phyloP scores from a whole-genome alignment of 2,797 vertebrate genomes.

The Lateolabrax maculatus region DNA sequence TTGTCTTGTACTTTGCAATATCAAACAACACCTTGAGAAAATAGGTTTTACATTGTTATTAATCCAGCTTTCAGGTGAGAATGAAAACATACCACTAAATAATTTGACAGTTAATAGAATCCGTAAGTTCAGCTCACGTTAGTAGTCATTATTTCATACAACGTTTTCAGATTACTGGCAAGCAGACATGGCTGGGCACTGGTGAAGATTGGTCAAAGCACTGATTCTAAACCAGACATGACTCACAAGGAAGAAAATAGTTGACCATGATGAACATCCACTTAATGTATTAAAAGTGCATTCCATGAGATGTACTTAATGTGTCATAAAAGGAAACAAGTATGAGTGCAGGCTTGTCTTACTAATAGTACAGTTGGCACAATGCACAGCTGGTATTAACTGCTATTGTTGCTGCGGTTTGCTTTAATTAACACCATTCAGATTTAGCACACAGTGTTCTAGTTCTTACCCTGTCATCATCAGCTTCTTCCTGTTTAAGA shows the following conservation, averaged over 20 bases:
- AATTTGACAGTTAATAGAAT: neutral
- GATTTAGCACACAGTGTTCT: neutral
- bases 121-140: slow-evolving; percentile 8
- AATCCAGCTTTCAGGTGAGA: neutral
- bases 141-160: neutral
- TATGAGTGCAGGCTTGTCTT: neutral
- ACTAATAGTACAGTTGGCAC: neutral
- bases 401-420: neutral
- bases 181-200: slow-evolving; percentile 1
- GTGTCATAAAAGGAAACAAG: neutral
- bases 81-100: neutral
- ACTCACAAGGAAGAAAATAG: slow-evolving; percentile 11
- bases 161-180: slow-evolving; percentile 8
- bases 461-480: slow-evolving; percentile 75
- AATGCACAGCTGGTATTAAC: neutral
- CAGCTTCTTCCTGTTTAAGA: slow-evolving; percentile 65
- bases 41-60: neutral
- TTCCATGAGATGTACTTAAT: neutral
- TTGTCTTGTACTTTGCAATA: too few relatives aligned
- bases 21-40: neutral
- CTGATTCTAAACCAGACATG: slow-evolving; percentile 17
- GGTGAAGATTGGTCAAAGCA: neutral
- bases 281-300: slow-evolving; percentile 3
- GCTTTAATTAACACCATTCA: neutral
- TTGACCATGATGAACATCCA: slow-evolving; percentile 1